These are phyloP conservation scores for Bombycilla garrulus DNA, from an alignment of 2,113 vertebrate species.

Conservation along the genomic window DNA sequence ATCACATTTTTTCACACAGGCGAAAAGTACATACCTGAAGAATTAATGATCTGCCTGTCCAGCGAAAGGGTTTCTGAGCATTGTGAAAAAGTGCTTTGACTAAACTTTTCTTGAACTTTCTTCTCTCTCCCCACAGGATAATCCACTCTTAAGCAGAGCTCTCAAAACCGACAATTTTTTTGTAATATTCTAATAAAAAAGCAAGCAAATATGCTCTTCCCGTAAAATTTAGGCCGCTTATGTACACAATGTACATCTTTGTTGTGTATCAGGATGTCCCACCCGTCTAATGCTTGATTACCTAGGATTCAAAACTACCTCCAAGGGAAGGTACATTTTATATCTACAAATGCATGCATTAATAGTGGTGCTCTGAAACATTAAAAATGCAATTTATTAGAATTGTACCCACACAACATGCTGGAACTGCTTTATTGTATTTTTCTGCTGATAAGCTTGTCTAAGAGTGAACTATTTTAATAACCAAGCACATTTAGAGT, in stretches of 20 bases:
- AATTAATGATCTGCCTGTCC: conserved; percentile 4
- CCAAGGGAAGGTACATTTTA: background rate
- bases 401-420: background rate
- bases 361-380: background rate
- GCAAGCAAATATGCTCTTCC: background rate
- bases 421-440: conserved; percentile 44
- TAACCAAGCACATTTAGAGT: conserved; percentile 66
- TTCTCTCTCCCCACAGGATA: background rate
- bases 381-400: background rate
- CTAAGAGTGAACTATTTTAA: conserved; percentile 74
- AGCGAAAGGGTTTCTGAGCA: background rate
- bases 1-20: background rate
- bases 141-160: background rate
- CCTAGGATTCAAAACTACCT: background rate
- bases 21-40: background rate
- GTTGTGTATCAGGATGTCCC: background rate
- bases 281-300: background rate
- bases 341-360: background rate
- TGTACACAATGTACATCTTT: background rate
- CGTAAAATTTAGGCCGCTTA: background rate
- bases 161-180: background rate
- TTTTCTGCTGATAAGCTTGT: conserved; percentile 71
- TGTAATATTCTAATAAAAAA: background rate
- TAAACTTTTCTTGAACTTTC: conserved; percentile 13
- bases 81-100: background rate